Evolutionary conservation across 2,113 vertebrate species (phyloP), one percentile per base, ranked within the genome.

Genomic region (Tringa solitaria): DNA sequence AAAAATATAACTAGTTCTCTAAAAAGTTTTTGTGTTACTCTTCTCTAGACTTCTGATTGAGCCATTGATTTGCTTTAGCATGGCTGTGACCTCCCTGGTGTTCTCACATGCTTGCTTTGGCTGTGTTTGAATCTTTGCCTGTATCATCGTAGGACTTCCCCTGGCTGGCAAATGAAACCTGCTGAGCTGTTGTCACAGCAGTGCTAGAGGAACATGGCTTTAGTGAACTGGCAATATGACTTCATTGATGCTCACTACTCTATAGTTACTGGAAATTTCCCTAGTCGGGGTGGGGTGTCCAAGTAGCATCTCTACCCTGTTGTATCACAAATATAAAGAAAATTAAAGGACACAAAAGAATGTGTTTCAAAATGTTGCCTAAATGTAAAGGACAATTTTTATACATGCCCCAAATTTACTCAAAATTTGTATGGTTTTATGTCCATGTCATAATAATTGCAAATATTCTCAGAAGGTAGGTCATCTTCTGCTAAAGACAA

Each of bases 221-320:
- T 60, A 70, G 27, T 48, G 45, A 67, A 12, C 41, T 54, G 51
- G 12, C 32, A 67, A 8, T 8, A 13, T 45, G 27, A 13, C 10
- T 57, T 30, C 8, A 16, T 54, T 2, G 5, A 1, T 74, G 12
- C 20, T 65, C 19, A 20, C 19, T 63, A 17, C 12, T 2, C 0
- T 27, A 7, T 3, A 37, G 41, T 30, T 46, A 51, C 35, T 75
- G 46, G 21, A 61, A 81, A 63, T 74, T 78, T 64, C 18, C 9
- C 37, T 20, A 13, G 4, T 10, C 4, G 12, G 17, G 8, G 33
- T 7, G 33, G 39, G 46, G 50, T 75, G n/a, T 53, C 59, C 27
- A 35, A 33, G 10, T 14, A 8, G 1, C 2, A 16, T 46, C 8
- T 7, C 7, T 76, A 8, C 14, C 2, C 8, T 54, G 16, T 33